Percentiles rank a stretch among this genome's conserved stretches.
Evolutionary conservation across 2,888 invertebrate species (phyloP).

Genomic region (Cosmorhoe ocellata): DNA sequence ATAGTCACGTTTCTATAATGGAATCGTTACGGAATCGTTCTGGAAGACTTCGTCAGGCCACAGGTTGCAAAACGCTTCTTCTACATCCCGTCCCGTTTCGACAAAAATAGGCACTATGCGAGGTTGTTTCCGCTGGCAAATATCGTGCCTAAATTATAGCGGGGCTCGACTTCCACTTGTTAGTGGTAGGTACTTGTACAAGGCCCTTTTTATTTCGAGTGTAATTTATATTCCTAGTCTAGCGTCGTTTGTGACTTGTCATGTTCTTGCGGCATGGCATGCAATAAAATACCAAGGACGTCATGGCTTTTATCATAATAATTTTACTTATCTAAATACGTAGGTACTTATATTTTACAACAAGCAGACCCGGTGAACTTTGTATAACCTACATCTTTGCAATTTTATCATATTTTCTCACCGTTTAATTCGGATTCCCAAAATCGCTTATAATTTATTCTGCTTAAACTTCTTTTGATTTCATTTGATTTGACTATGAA

Average conservation of each 20-base stretch:
- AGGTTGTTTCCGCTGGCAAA: conserved; percentile 60
- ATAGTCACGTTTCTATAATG: too few species aligned
- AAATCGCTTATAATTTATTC: too few species aligned
- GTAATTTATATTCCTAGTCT: conserved; percentile 28
- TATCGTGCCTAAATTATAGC: conserved; percentile 68
- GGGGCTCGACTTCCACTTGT: conserved; percentile 58
- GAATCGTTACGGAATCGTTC: too few species aligned
- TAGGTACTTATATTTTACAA: too few species aligned
- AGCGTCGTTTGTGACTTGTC: conserved; percentile 16
- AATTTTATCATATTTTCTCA: too few species aligned
- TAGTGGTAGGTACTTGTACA: conserved; percentile 37
- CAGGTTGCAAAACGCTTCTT: not conserved
- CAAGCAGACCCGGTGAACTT: too few species aligned
- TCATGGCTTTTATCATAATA: not conserved
- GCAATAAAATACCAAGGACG: conserved; percentile 2
- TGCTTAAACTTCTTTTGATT: too few species aligned
- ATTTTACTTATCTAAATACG: too few species aligned
- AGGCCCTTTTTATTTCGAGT: conserved; percentile 32
- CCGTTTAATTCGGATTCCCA: too few species aligned
- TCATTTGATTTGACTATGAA: too few species aligned
- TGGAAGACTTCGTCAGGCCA: too few species aligned
- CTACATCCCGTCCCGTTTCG: conserved; percentile 1
- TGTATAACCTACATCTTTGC: too few species aligned
- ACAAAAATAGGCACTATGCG: conserved; percentile 9
- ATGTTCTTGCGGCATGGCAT: conserved; percentile 15